Evolutionary conservation across 2,113 vertebrate species (phyloP).

Genomic region (Sapajus apella): DNA sequence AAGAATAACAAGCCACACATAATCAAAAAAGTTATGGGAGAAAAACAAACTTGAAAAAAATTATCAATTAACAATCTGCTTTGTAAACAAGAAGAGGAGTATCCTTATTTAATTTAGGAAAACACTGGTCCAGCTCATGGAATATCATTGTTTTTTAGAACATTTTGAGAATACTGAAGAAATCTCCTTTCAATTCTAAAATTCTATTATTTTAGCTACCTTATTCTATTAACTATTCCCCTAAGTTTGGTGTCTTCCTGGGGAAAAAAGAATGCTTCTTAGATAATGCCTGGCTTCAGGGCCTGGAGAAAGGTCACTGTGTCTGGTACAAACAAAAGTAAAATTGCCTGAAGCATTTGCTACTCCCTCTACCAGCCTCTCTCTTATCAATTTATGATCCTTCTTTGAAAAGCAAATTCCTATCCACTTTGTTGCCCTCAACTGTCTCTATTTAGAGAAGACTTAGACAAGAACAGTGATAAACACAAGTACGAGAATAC

Average conservation of each 20-base stretch:
- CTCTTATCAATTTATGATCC: neutral
- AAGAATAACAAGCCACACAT: neutral
- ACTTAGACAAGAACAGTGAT: neutral
- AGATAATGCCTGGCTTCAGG: neutral
- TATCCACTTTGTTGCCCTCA: neutral
- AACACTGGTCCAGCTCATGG: neutral
- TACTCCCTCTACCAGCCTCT: neutral
- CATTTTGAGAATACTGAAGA: neutral
- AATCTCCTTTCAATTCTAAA: neutral
- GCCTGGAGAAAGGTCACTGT: neutral
- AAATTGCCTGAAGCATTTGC: neutral
- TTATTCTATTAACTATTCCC: neutral
- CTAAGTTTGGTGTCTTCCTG: neutral
- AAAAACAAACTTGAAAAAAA: neutral
- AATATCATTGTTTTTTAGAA: neutral
- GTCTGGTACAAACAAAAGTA: neutral
- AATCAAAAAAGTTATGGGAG: neutral
- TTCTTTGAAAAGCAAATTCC: neutral
- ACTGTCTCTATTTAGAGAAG: neutral
- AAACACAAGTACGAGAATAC: constrained; percentile 79
- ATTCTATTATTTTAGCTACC: neutral
- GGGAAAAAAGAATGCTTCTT: neutral
- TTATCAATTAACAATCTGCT: neutral
- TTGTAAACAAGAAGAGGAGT: neutral
- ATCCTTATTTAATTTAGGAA: neutral